Conservation (phyloP, 2,113 vertebrate genomes). For the Piaya cayana region DNA sequence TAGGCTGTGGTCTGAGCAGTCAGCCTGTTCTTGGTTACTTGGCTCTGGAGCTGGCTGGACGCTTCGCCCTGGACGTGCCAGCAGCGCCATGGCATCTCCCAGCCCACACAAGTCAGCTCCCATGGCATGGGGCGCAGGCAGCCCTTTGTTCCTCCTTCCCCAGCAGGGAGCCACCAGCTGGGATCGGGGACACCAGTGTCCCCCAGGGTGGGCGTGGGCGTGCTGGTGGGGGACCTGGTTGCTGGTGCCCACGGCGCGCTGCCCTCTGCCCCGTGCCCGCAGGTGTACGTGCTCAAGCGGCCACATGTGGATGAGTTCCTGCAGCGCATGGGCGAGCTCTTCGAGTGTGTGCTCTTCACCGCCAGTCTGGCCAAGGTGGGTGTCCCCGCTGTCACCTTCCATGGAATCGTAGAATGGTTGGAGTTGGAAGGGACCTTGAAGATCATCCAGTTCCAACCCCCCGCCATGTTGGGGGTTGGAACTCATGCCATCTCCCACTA, state of each 20-base stretch:
- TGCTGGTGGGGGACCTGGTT: rapidly evolving
- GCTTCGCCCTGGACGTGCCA: neutral
- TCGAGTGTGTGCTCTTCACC: constrained; percentile 96
- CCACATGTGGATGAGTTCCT: constrained; percentile 95
- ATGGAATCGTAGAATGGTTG: too few relatives aligned
- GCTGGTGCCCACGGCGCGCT: rapidly evolving
- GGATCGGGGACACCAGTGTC: neutral
- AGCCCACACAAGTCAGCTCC: rapidly evolving
- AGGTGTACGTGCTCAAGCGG: constrained; percentile 96
- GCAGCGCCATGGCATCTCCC: rapidly evolving
- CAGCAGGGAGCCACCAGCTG: rapidly evolving
- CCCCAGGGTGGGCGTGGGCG: rapidly evolving
- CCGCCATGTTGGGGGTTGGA: too few relatives aligned
- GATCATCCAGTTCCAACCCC: too few relatives aligned
- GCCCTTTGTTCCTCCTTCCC: neutral
- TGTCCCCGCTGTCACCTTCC: neutral
- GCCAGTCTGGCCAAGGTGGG: constrained; percentile 97
- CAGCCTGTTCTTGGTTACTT: constrained; percentile 97
- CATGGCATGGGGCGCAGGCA: rapidly evolving
- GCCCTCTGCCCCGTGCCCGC: neutral
- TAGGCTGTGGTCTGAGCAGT: constrained; percentile 90
- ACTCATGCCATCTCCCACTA: too few relatives aligned
- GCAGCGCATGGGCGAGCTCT: constrained; percentile 94
- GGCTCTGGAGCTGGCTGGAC: constrained; percentile 82
- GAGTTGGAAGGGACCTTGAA: too few relatives aligned